Evolutionary conservation across 2,888 invertebrate species (phyloP).

Genomic region (Peribatodes rhomboidaria): DNA sequence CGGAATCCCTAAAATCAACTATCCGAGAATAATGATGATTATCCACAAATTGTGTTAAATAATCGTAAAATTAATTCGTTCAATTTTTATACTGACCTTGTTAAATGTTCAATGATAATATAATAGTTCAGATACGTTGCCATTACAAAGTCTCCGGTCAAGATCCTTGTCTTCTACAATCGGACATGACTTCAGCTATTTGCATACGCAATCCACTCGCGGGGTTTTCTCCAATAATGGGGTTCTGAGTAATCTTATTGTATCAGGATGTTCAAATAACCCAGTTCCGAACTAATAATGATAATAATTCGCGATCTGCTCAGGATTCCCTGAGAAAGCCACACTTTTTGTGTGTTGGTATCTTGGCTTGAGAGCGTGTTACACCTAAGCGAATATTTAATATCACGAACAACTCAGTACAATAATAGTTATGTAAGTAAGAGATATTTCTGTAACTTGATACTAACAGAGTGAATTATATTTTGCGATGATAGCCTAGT

Average conservation of each 20-base stretch:
- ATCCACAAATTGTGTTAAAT: no score
- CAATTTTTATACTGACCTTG: no score
- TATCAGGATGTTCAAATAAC: slow-evolving; percentile 74
- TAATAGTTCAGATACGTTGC: not conserved
- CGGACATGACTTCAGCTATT: slow-evolving; percentile 51
- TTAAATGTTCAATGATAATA: not conserved
- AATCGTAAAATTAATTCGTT: not conserved
- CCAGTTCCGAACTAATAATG: slow-evolving; percentile 58
- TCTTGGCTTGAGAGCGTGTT: slow-evolving; percentile 45
- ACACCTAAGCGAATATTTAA: slow-evolving; percentile 51
- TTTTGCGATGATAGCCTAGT: no score
- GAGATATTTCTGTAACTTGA: no score
- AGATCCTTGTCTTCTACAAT: slow-evolving; percentile 33
- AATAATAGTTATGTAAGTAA: no score
- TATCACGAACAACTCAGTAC: no score
- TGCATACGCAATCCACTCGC: slow-evolving; percentile 71
- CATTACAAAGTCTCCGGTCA: slow-evolving; percentile 9
- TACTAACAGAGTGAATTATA: no score
- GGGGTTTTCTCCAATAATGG: slow-evolving; percentile 72
- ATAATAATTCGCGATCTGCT: slow-evolving; percentile 55
- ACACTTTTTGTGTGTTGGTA: slow-evolving; percentile 61
- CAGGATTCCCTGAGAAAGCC: slow-evolving; percentile 68
- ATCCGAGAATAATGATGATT: no score
- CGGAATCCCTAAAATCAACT: no score
- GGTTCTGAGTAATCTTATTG: slow-evolving; percentile 69